phyloP scores from a whole-genome alignment of 2,797 vertebrate genomes.

The Gallirallus australis region DNA sequence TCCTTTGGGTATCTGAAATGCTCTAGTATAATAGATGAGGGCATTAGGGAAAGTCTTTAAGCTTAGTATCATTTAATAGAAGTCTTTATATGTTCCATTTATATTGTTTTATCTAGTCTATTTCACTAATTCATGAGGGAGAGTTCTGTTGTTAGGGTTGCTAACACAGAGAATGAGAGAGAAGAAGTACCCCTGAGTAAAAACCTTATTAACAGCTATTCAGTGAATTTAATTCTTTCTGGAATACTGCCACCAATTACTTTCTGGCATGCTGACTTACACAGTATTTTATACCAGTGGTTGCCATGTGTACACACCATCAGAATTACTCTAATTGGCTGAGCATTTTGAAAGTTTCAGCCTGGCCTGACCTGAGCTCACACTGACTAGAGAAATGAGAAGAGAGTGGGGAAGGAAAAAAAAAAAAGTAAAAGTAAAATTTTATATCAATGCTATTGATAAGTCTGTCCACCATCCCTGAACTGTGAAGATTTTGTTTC shows the following conservation, averaged over 20 bases:
- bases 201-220: slow-evolving; percentile 75
- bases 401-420: not conserved
- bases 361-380: not conserved
- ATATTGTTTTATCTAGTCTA: slow-evolving; percentile 73
- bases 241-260: slow-evolving; percentile 66
- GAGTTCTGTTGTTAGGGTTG: slow-evolving; percentile 53
- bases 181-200: slow-evolving; percentile 56
- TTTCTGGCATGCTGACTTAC: slow-evolving; percentile 61
- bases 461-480: not conserved
- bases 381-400: not conserved
- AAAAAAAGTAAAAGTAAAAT: not conserved
- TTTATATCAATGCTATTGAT: not conserved
- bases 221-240: slow-evolving; percentile 75
- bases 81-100: slow-evolving; percentile 67
- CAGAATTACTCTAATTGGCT: slow-evolving; percentile 60
- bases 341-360: slow-evolving; percentile 52
- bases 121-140: slow-evolving; percentile 71
- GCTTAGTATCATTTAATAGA: slow-evolving; percentile 72
- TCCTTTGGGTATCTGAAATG: not conserved
- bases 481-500: not conserved
- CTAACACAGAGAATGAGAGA: slow-evolving; percentile 54
- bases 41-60: slow-evolving; percentile 52
- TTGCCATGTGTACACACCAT: slow-evolving; percentile 14
- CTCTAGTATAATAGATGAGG: slow-evolving; percentile 18
- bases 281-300: slow-evolving; percentile 50